These are phyloP conservation scores for Melospiza melodia DNA, from an alignment of 2,113 vertebrate genomes.

Conservation along the genomic window DNA sequence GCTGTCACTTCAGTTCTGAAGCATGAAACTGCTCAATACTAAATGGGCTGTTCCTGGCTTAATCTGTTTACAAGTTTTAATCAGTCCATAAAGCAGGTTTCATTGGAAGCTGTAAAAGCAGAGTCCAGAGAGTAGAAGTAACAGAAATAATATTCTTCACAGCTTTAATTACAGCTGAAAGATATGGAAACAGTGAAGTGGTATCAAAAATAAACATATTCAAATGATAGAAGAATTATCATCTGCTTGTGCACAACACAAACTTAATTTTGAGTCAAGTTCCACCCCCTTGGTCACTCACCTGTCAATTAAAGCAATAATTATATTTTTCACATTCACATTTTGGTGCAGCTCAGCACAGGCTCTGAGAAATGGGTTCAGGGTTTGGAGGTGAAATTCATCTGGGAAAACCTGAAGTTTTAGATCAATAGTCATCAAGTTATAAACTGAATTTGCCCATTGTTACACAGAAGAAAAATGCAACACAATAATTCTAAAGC, in stretches of 20 bases:
- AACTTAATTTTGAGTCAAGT: neutral
- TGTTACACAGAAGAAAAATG: slow-evolving; percentile 18
- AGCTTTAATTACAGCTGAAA: neutral
- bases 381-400: slow-evolving; percentile 97
- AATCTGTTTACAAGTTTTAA: neutral
- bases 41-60: neutral
- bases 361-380: slow-evolving; percentile 95
- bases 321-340: slow-evolving; percentile 99
- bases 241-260: neutral
- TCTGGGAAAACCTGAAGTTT: slow-evolving; percentile 93
- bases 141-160: neutral
- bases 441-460: neutral
- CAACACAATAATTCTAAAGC: neutral
- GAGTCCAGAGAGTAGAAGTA: neutral
- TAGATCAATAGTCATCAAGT: slow-evolving; percentile 36
- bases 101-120: neutral
- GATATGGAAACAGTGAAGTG: neutral
- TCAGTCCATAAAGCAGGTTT: neutral
- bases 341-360: slow-evolving; percentile 98
- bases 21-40: neutral
- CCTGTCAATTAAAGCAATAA: slow-evolving; percentile 99
- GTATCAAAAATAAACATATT: neutral
- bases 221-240: neutral
- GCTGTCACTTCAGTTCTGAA: neutral
- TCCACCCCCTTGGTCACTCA: slow-evolving; percentile 66